Percentiles rank a stretch among this genome's conserved stretches.
Evolutionary conservation across 92 coral and sea anemone genomes (phyloP).

Genomic region (Parazoanthus swiftii): DNA sequence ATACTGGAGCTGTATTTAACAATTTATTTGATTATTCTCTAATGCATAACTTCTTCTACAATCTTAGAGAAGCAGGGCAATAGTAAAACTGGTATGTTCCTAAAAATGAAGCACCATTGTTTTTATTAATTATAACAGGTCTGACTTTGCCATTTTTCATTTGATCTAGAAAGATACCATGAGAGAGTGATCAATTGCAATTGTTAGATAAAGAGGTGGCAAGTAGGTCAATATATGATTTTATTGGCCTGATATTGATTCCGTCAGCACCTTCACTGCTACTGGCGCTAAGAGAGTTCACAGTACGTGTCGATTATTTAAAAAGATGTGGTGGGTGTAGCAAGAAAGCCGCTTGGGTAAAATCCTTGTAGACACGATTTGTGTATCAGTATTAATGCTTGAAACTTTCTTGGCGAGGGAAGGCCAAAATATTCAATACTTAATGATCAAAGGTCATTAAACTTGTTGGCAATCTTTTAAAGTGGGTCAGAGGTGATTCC

Average conservation of each 20-base stretch:
- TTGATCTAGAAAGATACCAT: not conserved
- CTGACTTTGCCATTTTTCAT: not conserved
- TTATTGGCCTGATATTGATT: too few relatives aligned
- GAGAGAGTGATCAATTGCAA: not conserved
- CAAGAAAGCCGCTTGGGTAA: not conserved
- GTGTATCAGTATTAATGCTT: not conserved
- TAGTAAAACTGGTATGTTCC: not conserved
- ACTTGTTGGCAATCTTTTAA: not conserved
- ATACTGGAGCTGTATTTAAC: too few relatives aligned
- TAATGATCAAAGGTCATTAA: not conserved
- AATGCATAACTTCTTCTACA: not conserved
- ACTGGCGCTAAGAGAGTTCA: too few relatives aligned
- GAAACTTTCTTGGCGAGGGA: slow-evolving; percentile 12
- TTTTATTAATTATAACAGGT: not conserved
- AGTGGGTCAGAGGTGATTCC: not conserved
- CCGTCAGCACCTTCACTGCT: too few relatives aligned
- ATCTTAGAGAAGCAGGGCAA: not conserved
- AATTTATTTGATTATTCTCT: too few relatives aligned
- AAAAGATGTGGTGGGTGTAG: slow-evolving; percentile 31
- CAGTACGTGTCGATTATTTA: not conserved
- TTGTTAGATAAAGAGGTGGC: not conserved
- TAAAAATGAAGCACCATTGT: not conserved
- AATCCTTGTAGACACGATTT: slow-evolving; percentile 8
- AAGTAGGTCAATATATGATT: too few relatives aligned
- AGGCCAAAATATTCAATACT: not conserved